Percentiles rank a stretch among this genome's conserved stretches.
These are phyloP conservation scores for Sebastes matsubarae DNA, from an alignment of 2,797 vertebrate genomes.

Conservation along the genomic window DNA sequence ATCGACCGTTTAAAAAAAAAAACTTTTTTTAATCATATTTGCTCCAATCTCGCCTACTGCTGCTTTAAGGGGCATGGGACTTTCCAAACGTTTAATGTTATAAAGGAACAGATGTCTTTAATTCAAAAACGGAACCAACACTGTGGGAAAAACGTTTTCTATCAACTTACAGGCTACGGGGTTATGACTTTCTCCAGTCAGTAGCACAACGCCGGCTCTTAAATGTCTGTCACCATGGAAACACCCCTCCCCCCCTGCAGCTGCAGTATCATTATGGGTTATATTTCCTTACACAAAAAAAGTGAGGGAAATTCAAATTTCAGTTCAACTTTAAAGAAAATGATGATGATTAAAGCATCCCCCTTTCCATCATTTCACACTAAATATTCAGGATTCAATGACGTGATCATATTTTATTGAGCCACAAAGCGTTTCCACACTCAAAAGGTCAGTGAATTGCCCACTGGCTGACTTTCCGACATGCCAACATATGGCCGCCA, in stretches of 20 bases:
- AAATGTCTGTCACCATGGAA: too few relatives aligned
- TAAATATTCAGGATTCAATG: background rate
- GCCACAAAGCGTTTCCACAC: slow-evolving; percentile 14
- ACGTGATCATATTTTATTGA: background rate
- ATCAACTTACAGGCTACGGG: background rate
- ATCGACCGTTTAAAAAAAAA: too few relatives aligned
- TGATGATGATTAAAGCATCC: background rate
- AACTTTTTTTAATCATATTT: too few relatives aligned
- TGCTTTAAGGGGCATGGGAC: too few relatives aligned
- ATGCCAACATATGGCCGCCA: slow-evolving; percentile 69
- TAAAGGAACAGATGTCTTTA: too few relatives aligned
- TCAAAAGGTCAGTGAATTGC: slow-evolving; percentile 48
- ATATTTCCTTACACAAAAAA: too few relatives aligned
- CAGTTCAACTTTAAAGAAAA: background rate
- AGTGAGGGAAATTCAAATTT: background rate
- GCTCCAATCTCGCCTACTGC: too few relatives aligned
- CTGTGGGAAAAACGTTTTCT: background rate
- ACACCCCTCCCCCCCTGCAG: too few relatives aligned
- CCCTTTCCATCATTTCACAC: background rate
- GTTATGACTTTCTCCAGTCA: background rate
- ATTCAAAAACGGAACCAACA: too few relatives aligned
- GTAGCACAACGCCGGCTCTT: background rate
- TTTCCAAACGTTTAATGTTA: too few relatives aligned
- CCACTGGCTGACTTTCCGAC: slow-evolving; percentile 32
- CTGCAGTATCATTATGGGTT: too few relatives aligned